phyloP scores from a whole-genome alignment of 1,140 invertebrate species.

The Halyomorpha halys region DNA sequence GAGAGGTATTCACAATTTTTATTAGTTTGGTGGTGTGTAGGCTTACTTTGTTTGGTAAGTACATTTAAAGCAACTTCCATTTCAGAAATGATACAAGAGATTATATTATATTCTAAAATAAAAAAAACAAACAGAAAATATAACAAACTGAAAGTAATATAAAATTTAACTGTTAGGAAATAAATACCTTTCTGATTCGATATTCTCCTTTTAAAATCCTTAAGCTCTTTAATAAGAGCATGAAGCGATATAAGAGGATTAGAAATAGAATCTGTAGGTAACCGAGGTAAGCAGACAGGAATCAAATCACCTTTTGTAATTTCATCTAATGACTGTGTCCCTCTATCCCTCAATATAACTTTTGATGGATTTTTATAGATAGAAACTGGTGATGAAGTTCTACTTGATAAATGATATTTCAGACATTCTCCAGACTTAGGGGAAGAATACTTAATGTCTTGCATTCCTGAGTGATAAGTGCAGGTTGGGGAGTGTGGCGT shows the following conservation, averaged over 20 bases:
- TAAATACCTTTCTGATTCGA: no score
- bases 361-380: background rate
- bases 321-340: background rate
- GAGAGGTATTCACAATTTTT: no score
- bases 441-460: no score
- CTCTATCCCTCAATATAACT: background rate
- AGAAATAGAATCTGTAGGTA: background rate
- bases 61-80: no score
- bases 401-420: background rate
- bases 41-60: no score
- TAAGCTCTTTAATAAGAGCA: background rate
- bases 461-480: no score
- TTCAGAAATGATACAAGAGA: no score
- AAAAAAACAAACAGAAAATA: no score
- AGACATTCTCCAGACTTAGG: background rate
- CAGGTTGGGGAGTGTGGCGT: background rate
- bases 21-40: no score
- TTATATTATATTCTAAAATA: no score
- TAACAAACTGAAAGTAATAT: no score
- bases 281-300: background rate
- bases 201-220: background rate
- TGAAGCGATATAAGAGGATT: background rate
- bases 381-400: background rate
- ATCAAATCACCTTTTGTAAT: background rate
- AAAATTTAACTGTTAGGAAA: no score